phyloP scores from a whole-genome alignment of 2,113 vertebrate genomes.

The Tupaia tana region DNA sequence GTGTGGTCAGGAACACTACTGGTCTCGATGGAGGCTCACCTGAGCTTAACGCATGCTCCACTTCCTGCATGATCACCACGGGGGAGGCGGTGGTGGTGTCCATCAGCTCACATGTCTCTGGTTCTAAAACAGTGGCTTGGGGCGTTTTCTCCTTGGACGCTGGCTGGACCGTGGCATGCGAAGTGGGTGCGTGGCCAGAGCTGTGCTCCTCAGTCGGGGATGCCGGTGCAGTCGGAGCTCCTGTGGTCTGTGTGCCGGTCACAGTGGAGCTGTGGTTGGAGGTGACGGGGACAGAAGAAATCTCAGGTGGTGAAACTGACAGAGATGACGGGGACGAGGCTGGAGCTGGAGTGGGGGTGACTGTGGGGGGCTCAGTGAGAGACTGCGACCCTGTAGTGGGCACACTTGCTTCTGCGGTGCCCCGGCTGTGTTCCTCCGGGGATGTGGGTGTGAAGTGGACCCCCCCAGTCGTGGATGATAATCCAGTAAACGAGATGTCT shows the following conservation, averaged over 20 bases:
- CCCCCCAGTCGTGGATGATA: not conserved
- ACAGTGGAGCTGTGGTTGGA: not conserved
- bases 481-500: not conserved
- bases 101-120: fast-evolving
- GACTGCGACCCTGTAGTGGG: not conserved
- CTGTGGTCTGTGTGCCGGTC: not conserved
- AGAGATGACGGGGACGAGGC: not conserved
- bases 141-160: not conserved
- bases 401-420: not conserved
- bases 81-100: constrained; percentile 67
- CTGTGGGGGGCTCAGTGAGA: not conserved
- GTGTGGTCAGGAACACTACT: fast-evolving
- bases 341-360: not conserved
- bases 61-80: constrained; percentile 80
- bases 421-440: not conserved
- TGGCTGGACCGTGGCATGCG: not conserved
- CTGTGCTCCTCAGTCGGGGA: not conserved
- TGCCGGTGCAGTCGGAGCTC: not conserved
- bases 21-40: constrained; percentile 77
- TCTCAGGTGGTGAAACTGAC: not conserved
- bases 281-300: not conserved
- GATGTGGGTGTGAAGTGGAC: not conserved
- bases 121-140: constrained; percentile 31
- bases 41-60: constrained; percentile 80
- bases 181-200: not conserved